A percentile compares a stretch with the other conserved stretches of the same genome.
Evolutionary conservation across 2,888 invertebrate genomes (phyloP).

Genomic region (Electrophaes corylata): DNA sequence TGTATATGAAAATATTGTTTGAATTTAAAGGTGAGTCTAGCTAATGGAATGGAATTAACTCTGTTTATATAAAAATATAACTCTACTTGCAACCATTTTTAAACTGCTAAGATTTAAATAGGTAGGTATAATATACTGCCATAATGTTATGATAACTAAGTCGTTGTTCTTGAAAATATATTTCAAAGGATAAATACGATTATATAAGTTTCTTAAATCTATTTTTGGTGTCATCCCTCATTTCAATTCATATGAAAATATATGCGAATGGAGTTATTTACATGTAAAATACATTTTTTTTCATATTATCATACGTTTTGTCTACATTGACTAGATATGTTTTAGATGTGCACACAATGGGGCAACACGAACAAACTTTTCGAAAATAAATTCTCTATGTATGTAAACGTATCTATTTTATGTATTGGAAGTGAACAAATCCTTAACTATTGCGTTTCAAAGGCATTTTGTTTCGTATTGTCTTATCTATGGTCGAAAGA

Average conservation of each 20-base stretch:
- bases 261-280: constrained; percentile 80
- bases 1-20: constrained; percentile 3
- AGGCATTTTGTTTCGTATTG: constrained; percentile 83
- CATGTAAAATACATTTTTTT: constrained; percentile 51
- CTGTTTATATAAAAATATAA: constrained; percentile 29
- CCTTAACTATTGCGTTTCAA: constrained; percentile 77
- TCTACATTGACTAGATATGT: constrained; percentile 83
- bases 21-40: constrained; percentile 11
- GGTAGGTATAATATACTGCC: constrained; percentile 8
- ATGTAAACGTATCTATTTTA: constrained; percentile 38
- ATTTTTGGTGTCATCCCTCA: constrained; percentile 53
- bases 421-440: constrained; percentile 65
- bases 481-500: constrained; percentile 81
- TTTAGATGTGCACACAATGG: constrained; percentile 72
- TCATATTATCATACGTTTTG: constrained; percentile 53
- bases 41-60: constrained; percentile 9
- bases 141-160: constrained; percentile 3
- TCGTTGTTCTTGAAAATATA: constrained; percentile 36
- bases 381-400: constrained; percentile 76
- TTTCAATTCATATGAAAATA: constrained; percentile 62
- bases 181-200: constrained; percentile 45
- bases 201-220: constrained; percentile 44
- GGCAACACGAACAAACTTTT: constrained; percentile 66
- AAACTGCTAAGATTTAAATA: constrained; percentile 6
- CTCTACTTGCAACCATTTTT: constrained; percentile 13